A percentile compares a stretch with the other conserved stretches of the same genome.
Evolutionary conservation across 2,113 vertebrate species (phyloP).

Genomic region (Atlantisia rogersi): DNA sequence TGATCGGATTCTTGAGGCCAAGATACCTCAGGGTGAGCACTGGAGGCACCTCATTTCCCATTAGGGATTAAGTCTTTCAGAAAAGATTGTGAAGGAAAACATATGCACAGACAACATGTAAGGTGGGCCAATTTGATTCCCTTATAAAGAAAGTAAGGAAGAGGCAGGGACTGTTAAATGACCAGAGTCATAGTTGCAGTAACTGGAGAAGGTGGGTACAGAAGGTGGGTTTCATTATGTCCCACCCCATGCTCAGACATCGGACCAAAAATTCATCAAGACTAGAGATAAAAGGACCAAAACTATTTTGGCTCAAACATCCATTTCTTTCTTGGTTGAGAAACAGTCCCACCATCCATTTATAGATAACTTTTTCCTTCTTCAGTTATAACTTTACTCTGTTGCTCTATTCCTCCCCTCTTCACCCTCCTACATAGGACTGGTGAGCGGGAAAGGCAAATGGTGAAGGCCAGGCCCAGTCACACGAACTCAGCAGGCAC

Average conservation of each 20-base stretch:
- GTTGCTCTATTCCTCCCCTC: background rate
- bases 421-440: background rate
- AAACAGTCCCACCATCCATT: background rate
- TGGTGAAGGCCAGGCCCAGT: background rate
- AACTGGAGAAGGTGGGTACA: background rate
- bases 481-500: constrained; percentile 56
- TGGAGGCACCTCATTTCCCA: background rate
- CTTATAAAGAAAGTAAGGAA: background rate
- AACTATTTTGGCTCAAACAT: background rate
- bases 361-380: background rate
- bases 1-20: background rate
- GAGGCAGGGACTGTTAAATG: background rate
- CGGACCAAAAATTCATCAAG: background rate
- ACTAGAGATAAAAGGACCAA: background rate
- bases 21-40: background rate
- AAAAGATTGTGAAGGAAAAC: background rate
- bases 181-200: background rate
- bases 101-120: background rate
- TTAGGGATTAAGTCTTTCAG: background rate
- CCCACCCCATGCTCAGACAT: background rate
- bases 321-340: background rate
- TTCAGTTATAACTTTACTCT: background rate
- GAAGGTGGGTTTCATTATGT: background rate
- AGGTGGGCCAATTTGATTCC: background rate
- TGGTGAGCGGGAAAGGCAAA: background rate